These are phyloP conservation scores for Cavia porcellus DNA, from an alignment of 2,113 vertebrate species.

Conservation along the genomic window DNA sequence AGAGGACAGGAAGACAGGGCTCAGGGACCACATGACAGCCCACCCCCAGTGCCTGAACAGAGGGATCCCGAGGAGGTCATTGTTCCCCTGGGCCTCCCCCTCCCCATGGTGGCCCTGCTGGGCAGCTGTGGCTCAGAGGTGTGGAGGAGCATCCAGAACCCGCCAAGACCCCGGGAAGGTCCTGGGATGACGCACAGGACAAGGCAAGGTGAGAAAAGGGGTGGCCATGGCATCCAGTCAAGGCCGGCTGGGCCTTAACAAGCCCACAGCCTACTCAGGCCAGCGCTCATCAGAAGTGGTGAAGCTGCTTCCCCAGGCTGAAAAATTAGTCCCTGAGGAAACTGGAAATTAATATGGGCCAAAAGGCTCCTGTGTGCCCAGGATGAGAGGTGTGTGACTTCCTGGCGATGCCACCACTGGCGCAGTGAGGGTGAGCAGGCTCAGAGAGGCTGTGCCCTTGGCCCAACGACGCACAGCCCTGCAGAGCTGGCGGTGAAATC, in stretches of 20 bases:
- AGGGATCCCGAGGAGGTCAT: slow-evolving; percentile 49
- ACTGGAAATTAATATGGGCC: not conserved
- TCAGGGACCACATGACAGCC: not conserved
- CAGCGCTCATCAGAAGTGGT: slow-evolving; percentile 32
- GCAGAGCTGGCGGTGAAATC: not conserved
- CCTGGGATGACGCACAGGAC: not conserved
- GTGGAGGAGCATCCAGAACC: not conserved
- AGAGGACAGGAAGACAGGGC: not conserved
- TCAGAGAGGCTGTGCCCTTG: slow-evolving; percentile 21
- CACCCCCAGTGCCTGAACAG: not conserved
- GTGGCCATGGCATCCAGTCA: not conserved
- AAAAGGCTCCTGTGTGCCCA: not conserved
- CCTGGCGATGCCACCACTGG: not conserved
- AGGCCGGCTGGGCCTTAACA: not conserved
- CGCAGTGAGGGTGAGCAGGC: not conserved
- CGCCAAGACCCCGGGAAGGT: not conserved
- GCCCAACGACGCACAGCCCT: not conserved
- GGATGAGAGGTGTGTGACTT: not conserved
- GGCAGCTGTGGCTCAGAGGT: slow-evolving; percentile 63
- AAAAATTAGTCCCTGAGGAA: slow-evolving; percentile 64
- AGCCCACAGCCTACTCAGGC: not conserved
- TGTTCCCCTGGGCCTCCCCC: not conserved
- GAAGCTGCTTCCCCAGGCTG: not conserved
- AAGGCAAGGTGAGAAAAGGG: not conserved
- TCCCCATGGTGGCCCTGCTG: not conserved